Conservation (phyloP, 2,888 invertebrate species). For the Amphipoea oculea region DNA sequence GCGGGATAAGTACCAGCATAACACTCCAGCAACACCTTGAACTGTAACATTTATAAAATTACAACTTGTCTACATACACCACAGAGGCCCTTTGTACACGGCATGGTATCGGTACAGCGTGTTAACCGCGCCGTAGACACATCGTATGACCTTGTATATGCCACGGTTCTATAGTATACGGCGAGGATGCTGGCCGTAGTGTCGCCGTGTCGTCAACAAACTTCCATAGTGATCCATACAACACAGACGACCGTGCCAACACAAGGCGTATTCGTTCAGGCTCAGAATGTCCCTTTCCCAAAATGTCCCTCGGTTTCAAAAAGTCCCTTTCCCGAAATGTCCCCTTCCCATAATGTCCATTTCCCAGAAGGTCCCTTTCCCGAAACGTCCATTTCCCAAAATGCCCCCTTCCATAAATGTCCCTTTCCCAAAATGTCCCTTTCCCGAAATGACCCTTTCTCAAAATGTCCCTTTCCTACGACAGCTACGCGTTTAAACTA, state of each 20-base stretch:
- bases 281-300: no score
- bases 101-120: neutral
- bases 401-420: no score
- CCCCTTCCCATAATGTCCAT: no score
- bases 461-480: no score
- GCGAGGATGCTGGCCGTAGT: neutral
- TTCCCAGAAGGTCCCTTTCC: no score
- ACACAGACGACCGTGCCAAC: neutral
- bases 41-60: slow-evolving; percentile 49
- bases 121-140: neutral
- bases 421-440: no score
- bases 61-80: slow-evolving; percentile 44
- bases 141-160: neutral
- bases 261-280: neutral
- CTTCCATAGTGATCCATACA: neutral
- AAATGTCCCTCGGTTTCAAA: no score
- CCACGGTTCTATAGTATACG: neutral
- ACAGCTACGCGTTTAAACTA: no score
- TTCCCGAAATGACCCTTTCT: no score
- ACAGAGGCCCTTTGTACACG: slow-evolving; percentile 4
- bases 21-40: slow-evolving; percentile 6
- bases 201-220: neutral
- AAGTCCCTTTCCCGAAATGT: no score
- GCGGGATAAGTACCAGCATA: neutral
- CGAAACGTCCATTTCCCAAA: no score